Evolutionary conservation across 92 coral and sea anemone genomes (phyloP).

Genomic region (Palythoa grandiflora): DNA sequence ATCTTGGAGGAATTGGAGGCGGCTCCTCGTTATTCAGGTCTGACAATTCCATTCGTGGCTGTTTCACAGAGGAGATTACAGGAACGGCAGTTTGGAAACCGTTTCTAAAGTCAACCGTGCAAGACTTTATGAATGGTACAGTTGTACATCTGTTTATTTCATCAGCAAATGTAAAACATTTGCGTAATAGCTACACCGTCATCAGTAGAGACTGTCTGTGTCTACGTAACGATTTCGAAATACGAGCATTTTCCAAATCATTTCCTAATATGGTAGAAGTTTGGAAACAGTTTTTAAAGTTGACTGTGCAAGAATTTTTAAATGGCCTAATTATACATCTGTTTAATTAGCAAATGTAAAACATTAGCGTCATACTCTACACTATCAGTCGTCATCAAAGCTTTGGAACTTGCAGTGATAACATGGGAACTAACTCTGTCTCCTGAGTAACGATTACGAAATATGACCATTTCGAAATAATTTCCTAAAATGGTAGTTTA

Average conservation of each 20-base stretch:
- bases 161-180: neutral
- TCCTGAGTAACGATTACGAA: neutral
- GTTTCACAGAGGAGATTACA: neutral
- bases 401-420: neutral
- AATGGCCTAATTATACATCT: neutral
- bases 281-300: neutral
- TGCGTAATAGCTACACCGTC: neutral
- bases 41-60: neutral
- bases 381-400: neutral
- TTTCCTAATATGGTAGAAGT: neutral
- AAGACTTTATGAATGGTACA: neutral
- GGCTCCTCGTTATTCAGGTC: neutral
- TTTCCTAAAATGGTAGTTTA: neutral
- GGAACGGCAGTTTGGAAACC: neutral
- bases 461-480: neutral
- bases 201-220: neutral
- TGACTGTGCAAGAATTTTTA: neutral
- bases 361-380: neutral
- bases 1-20: constrained; percentile 1
- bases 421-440: neutral
- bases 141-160: neutral
- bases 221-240: neutral
- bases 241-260: neutral
- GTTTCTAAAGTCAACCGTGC: neutral
- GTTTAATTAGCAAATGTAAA: neutral